phyloP scores from a whole-genome alignment of 1,140 invertebrate species.

The Hermetia illucens region DNA sequence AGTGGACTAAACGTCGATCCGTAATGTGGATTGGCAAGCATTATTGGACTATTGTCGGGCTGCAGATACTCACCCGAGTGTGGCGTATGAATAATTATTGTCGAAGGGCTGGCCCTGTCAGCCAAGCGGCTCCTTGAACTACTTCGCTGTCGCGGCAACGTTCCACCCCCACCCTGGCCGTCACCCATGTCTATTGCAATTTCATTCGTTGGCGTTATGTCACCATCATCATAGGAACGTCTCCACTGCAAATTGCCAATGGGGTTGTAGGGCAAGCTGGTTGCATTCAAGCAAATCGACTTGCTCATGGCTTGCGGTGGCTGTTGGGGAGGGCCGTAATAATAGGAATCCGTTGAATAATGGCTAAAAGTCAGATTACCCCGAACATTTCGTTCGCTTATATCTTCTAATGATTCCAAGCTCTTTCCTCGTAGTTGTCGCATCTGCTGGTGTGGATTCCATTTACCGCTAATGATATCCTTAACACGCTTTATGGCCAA shows the following conservation, averaged over 20 bases:
- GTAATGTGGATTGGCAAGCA: slow-evolving; percentile 32
- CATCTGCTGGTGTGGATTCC: slow-evolving; percentile 40
- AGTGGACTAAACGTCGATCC: slow-evolving; percentile 39
- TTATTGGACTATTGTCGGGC: slow-evolving; percentile 6
- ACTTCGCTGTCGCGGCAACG: slow-evolving; percentile 61
- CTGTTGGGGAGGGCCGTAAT: slow-evolving; percentile 33
- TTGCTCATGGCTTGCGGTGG: no score
- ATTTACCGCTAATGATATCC: slow-evolving; percentile 77
- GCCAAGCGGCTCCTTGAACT: no score
- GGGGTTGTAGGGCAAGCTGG: slow-evolving; percentile 31
- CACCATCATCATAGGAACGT: slow-evolving; percentile 75
- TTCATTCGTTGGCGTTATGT: slow-evolving; percentile 78
- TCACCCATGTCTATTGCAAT: slow-evolving; percentile 39
- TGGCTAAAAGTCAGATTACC: slow-evolving; percentile 42
- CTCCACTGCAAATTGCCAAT: slow-evolving; percentile 39
- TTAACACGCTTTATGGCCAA: slow-evolving; percentile 94
- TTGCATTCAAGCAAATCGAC: slow-evolving; percentile 35
- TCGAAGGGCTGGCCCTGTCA: no score
- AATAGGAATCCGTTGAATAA: slow-evolving; percentile 28
- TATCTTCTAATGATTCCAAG: slow-evolving; percentile 66
- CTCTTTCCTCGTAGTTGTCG: slow-evolving; percentile 64
- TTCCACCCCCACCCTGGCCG: slow-evolving; percentile 52
- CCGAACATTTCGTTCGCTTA: slow-evolving; percentile 39
- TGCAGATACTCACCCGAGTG: slow-evolving; percentile 1
- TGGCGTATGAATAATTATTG: slow-evolving; percentile 1